Percentiles rank a stretch among this genome's conserved stretches.
Conservation (phyloP, 2,113 vertebrate genomes). For the Mastomys coucha region DNA sequence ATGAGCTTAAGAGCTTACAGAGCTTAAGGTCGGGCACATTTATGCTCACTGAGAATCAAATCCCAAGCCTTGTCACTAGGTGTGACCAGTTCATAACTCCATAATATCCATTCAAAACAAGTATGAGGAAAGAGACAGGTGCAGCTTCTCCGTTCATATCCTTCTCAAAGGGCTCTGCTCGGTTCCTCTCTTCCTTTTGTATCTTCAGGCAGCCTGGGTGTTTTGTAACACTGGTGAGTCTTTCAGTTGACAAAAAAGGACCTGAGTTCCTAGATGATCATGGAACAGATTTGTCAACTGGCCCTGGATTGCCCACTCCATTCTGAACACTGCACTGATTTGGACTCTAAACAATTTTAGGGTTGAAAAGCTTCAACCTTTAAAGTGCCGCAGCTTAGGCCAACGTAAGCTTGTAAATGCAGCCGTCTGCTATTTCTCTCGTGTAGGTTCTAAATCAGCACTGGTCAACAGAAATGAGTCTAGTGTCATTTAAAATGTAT, state of each 20-base stretch:
- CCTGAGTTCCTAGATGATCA: neutral
- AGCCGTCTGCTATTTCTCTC: neutral
- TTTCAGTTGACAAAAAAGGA: neutral
- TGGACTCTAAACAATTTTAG: neutral
- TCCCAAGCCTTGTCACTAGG: neutral
- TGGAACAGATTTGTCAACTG: neutral
- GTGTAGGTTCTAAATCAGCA: neutral
- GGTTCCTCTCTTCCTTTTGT: neutral
- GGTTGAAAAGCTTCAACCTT: neutral
- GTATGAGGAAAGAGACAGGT: neutral
- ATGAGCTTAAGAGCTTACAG: constrained; percentile 1
- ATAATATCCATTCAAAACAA: neutral
- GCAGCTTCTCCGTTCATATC: neutral
- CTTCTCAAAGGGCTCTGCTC: neutral
- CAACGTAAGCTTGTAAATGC: neutral
- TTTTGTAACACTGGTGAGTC: neutral
- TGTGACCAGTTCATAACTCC: neutral
- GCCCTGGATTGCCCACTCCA: neutral
- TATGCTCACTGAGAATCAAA: neutral
- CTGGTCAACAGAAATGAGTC: neutral
- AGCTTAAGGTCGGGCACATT: neutral
- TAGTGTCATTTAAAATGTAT: neutral
- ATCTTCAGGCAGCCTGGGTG: neutral
- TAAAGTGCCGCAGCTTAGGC: neutral
- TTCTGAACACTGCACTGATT: neutral